Conservation (phyloP, 2,888 invertebrate species). For the Aspidiotus destructor region DNA sequence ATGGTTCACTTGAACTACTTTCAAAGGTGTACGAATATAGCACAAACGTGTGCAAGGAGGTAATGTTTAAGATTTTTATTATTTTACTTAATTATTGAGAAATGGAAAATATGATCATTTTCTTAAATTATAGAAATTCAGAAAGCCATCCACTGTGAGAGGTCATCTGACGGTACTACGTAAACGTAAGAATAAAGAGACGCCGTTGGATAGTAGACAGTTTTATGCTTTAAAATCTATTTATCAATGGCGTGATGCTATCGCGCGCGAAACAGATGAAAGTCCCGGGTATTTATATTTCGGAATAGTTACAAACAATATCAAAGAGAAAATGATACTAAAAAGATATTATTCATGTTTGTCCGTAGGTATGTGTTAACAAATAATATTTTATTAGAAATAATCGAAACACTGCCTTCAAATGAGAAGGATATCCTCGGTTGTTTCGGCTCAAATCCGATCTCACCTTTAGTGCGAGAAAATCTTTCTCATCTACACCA, state of each 20-base stretch:
- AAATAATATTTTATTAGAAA: constrained; percentile 87
- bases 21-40: constrained; percentile 63
- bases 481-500: constrained; percentile 52
- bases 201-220: constrained; percentile 75
- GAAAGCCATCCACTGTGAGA: constrained; percentile 62
- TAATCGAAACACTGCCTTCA: constrained; percentile 75
- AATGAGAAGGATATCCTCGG: constrained; percentile 88
- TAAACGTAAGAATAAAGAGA: constrained; percentile 61
- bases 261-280: constrained; percentile 82
- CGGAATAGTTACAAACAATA: no score
- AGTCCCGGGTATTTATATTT: constrained; percentile 54
- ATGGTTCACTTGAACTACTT: constrained; percentile 56
- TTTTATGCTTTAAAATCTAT: constrained; percentile 69
- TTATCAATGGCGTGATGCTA: constrained; percentile 77
- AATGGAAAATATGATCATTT: neutral
- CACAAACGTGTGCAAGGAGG: constrained; percentile 53
- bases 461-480: constrained; percentile 65
- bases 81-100: no score
- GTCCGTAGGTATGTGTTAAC: constrained; percentile 73
- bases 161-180: constrained; percentile 63
- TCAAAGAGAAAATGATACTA: no score
- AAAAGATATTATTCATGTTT: neutral
- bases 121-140: constrained; percentile 53
- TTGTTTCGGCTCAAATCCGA: constrained; percentile 70
- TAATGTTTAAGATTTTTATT: neutral